Base-by-base conservation (phyloP, 1,140 invertebrate species). In the Seison nebaliae region DNA sequence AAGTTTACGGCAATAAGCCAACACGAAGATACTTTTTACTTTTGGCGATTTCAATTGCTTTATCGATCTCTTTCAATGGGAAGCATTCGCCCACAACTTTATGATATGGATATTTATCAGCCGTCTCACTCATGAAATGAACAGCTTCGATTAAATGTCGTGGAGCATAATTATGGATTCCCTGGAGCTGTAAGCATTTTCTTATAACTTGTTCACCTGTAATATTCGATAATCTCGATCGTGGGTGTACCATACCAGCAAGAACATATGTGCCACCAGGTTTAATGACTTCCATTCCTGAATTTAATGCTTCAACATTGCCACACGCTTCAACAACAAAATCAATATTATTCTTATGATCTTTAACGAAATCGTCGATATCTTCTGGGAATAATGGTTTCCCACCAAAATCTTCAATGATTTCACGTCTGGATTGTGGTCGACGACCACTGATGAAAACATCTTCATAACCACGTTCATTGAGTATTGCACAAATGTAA, bases 141-240 rank as follows among this genome's bases (percentile, higher is more conserved):
- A 43, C 36, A 8, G 36, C 32, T 32, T 43, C 21, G 21, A 22
- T 28, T 14, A 43, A 24, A 35, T 43, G 30, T 7, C 22, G 12
- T 19, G 29, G 29, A 17, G 15, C 23, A 31, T 43, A 43, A 28
- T 43, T 43, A 35, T 43, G 42, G 12, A 43, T 30, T 11, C 42
- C 36, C 18, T 21, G 34, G 16, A 39, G 18, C 12, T 32, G 35
- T 15, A 43, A 21, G 14, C 36, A 39, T 35, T 43, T 43, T 3
- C 42, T 11, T 18, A 43, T 43, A 14, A 43, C 34, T 24, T 43
- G 31, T 22, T 43, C 36, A 14, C 36, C 36, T 18, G 24, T 35
- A 3, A 43, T 29, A 7, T 35, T 19, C n/a, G n/a, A n/a, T 8
- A 43, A 28, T 5, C n/a, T 2, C 11, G 42, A 26, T 22, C 39